A percentile compares a stretch with the other conserved stretches of the same genome.
Evolutionary conservation across 2,113 vertebrate species (phyloP).

Genomic region (Silurus meridionalis): DNA sequence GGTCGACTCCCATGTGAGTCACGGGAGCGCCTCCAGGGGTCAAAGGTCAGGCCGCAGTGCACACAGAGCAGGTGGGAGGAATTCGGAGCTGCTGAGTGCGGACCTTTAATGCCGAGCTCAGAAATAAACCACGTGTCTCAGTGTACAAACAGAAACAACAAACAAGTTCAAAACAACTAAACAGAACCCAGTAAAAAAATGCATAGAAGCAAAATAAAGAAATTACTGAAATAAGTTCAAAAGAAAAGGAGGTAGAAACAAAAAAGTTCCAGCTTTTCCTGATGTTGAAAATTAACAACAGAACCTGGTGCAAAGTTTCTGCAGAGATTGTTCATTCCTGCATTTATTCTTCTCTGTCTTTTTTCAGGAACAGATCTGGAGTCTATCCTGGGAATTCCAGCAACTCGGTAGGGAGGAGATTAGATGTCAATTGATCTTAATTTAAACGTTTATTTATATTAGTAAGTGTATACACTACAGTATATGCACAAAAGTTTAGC

Average conservation of each 20-base stretch:
- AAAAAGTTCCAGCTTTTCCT: not conserved
- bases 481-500: too few relatives aligned
- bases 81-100: conserved; percentile 32
- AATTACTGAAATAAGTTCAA: too few relatives aligned
- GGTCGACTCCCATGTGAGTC: conserved; percentile 35
- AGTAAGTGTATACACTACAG: too few relatives aligned
- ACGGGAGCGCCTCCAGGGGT: conserved; percentile 40
- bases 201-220: not conserved
- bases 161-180: not conserved
- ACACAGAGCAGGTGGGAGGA: conserved; percentile 49
- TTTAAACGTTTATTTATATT: not conserved
- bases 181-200: not conserved
- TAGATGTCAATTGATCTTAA: not conserved
- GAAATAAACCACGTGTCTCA: not conserved
- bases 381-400: not conserved
- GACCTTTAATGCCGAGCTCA: conserved; percentile 19
- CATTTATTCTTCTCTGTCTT: not conserved
- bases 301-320: not conserved
- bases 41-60: conserved; percentile 48
- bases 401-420: not conserved
- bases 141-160: not conserved
- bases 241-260: not conserved
- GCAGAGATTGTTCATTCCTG: not conserved
- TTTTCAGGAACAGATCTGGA: not conserved
- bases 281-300: not conserved